Evolutionary conservation across 2,888 invertebrate genomes (phyloP), one percentile per base, ranked within the genome.

Genomic region (Orthosia incerta): DNA sequence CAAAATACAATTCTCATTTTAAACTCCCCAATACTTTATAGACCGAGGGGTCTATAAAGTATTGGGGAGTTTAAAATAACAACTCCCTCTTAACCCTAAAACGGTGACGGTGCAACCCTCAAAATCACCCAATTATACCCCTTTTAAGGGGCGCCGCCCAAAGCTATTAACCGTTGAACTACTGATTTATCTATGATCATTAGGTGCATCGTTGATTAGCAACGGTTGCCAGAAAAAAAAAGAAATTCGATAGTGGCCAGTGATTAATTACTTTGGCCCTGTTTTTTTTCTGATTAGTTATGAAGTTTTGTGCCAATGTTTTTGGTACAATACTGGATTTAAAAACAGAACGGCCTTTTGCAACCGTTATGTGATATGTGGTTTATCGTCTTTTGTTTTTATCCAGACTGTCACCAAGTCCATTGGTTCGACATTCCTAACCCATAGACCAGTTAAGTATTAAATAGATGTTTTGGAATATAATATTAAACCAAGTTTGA

Each of bases 111-210:
- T 92, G 95, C 95, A 94, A 79, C 93, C 95, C 94, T 92, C 91
- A 93, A 91, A 92, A 93, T 91, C 90, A 93, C 90, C 94, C 93
- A 95, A 95, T 95, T 94, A 94, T 93, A 93, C 92, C 94, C 94
- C 91, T 93, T 93, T 94, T 91, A 93, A 91, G 90, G 90, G 90
- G 89, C 83, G 89, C 94, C 94, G 93, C 93, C 94, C 92, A 90
- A 90, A 80, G 91, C 93, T 91, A 94, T 94, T 95, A 94, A 91
- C 90, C 89, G 86, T 88, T 93, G 88, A 89, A 91, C 93, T 89
- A 91, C 91, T 93, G 94, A 95, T 95, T 95, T 95, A 95, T 95
- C 93, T 92, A 88, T 80, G 90, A 91, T 94, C 94, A 93, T 95
- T 94, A 94, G 84, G 86, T 80, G 86, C 90, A 88, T 91, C 89